phyloP scores from a whole-genome alignment of 2,888 invertebrate genomes.

The Linnaemya tessellans region DNA sequence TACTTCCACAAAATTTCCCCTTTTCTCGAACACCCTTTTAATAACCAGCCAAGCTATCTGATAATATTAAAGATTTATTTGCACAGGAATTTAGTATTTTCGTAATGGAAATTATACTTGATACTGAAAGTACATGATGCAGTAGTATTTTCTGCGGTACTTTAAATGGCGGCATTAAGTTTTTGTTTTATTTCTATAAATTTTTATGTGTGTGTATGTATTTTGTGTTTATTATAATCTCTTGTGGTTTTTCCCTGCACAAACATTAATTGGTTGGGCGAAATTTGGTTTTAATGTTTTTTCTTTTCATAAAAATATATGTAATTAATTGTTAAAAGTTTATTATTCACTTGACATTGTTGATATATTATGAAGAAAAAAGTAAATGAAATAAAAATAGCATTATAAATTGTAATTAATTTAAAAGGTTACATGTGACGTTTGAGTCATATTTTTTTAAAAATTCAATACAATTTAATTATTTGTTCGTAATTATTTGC shows the following conservation, averaged over 20 bases:
- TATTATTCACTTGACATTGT: conserved; percentile 19
- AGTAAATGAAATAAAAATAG: neutral
- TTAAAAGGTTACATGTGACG: conserved; percentile 40
- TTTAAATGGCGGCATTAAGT: conserved; percentile 24
- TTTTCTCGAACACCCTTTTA: neutral
- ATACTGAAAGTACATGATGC: neutral
- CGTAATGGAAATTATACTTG: neutral
- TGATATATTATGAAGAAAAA: neutral
- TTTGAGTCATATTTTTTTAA: conserved; percentile 29
- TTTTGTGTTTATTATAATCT: conserved; percentile 51
- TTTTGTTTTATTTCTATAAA: conserved; percentile 18
- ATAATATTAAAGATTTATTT: conserved; percentile 25
- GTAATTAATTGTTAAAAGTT: conserved; percentile 45
- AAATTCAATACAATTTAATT: conserved; percentile 27
- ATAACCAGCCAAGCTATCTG: neutral
- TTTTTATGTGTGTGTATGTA: conserved; percentile 5
- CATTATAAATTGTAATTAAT: conserved; percentile 39
- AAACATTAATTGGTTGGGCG: conserved; percentile 30
- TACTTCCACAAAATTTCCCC: too few species aligned
- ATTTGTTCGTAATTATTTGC: neutral
- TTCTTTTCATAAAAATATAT: neutral
- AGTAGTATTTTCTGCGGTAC: neutral
- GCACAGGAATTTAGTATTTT: conserved; percentile 15
- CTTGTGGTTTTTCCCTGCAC: conserved; percentile 57
- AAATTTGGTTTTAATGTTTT: conserved; percentile 34